A percentile compares a stretch with the other conserved stretches of the same genome.
These are phyloP conservation scores for Simalia tracyae DNA, from an alignment of 2,797 vertebrate genomes.

Conservation along the genomic window DNA sequence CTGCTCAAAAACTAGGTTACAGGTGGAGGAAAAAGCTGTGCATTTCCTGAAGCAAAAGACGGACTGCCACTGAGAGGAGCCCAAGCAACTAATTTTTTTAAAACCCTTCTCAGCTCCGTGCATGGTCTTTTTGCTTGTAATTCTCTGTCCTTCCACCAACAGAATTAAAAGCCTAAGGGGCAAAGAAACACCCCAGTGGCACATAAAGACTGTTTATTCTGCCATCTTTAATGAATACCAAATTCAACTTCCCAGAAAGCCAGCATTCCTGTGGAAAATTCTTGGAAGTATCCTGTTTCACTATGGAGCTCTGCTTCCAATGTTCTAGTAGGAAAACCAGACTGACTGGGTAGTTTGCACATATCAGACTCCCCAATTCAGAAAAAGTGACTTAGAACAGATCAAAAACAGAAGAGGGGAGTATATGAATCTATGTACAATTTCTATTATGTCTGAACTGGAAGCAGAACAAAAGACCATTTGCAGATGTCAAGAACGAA, in stretches of 20 bases:
- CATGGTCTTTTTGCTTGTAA: neutral
- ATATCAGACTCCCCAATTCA: neutral
- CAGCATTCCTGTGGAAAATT: neutral
- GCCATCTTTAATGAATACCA: neutral
- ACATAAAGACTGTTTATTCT: neutral
- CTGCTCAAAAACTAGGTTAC: slow-evolving; percentile 18
- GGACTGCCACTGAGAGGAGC: neutral
- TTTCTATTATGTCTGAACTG: neutral
- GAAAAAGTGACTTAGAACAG: neutral
- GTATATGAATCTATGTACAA: neutral
- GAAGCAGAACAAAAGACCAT: neutral
- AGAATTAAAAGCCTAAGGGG: neutral
- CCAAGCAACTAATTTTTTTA: neutral
- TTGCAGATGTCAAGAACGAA: too few relatives aligned
- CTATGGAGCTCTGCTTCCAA: neutral
- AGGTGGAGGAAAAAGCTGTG: neutral
- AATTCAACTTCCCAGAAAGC: neutral
- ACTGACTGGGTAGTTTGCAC: neutral
- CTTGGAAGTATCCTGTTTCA: neutral
- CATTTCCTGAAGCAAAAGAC: neutral
- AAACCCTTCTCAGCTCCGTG: neutral
- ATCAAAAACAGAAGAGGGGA: neutral
- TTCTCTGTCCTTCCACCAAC: neutral
- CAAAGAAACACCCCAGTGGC: too few relatives aligned
- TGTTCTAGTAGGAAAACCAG: neutral